These are phyloP conservation scores for Deilephila porcellus DNA, from an alignment of 2,888 invertebrate species.

Conservation along the genomic window DNA sequence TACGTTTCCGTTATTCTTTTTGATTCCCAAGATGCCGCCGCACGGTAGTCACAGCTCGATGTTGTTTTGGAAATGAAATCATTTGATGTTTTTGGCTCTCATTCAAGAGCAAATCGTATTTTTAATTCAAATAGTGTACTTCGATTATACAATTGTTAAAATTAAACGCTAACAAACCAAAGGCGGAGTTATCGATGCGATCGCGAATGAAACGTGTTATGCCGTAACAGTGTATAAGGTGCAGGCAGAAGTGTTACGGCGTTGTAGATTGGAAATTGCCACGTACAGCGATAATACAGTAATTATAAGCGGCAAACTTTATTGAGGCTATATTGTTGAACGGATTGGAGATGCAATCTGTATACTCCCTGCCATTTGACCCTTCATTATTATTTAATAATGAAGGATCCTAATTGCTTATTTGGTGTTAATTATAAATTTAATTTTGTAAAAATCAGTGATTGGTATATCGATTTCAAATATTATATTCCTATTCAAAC, in stretches of 20 bases:
- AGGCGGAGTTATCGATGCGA: conserved; percentile 13
- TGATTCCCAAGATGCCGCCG: conserved; percentile 64
- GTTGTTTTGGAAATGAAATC: conserved; percentile 68
- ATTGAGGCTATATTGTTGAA: conserved; percentile 53
- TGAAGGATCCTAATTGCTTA: no score
- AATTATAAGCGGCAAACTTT: conserved; percentile 63
- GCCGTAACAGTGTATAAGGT: neutral
- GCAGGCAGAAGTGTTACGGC: conserved; percentile 17
- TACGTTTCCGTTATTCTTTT: conserved; percentile 69
- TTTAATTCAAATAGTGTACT: conserved; percentile 64
- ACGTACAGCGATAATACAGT: conserved; percentile 53
- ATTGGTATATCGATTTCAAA: neutral
- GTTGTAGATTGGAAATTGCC: conserved; percentile 10
- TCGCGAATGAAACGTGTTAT: conserved; percentile 9
- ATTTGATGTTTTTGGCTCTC: conserved; percentile 72
- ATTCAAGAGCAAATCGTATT: conserved; percentile 66
- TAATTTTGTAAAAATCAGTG: neutral
- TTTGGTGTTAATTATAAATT: conserved; percentile 49
- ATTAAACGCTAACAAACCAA: conserved; percentile 31
- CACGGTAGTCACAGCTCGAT: conserved; percentile 59
- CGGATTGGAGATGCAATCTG: conserved; percentile 64
- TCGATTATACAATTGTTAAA: conserved; percentile 55
- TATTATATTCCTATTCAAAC: no score
- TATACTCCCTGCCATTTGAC: conserved; percentile 66
- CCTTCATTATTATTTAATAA: conserved; percentile 53